Evolutionary conservation across 2,797 vertebrate species (phyloP).

Genomic region (Todus mexicanus): DNA sequence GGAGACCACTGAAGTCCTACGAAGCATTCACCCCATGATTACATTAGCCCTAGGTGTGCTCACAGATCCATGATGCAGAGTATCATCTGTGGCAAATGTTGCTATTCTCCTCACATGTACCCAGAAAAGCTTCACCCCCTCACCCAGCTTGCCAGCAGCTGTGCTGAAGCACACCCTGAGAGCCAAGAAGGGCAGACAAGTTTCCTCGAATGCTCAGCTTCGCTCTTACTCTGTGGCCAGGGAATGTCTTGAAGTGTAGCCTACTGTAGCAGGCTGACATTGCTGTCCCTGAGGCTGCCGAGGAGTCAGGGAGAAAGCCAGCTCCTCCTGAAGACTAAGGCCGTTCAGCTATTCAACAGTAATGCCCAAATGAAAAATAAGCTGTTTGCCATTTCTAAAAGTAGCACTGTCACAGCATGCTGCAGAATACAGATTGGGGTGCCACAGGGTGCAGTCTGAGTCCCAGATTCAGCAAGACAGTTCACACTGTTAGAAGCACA

Average conservation of each 20-base stretch:
- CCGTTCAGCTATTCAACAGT: background rate
- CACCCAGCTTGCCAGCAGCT: background rate
- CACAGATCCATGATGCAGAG: background rate
- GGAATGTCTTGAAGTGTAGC: background rate
- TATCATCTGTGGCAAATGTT: background rate
- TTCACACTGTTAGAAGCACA: accelerated
- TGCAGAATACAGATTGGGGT: background rate
- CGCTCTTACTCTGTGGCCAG: background rate
- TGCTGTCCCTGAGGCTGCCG: background rate
- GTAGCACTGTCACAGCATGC: background rate
- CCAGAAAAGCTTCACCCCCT: background rate
- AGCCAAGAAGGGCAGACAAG: background rate
- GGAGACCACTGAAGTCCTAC: background rate
- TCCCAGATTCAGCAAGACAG: background rate
- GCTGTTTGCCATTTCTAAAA: background rate
- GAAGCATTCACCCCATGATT: background rate
- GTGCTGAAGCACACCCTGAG: background rate
- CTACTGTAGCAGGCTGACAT: background rate
- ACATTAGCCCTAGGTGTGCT: background rate
- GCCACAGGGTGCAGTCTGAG: background rate
- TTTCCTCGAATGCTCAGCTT: background rate
- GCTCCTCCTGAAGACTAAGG: background rate
- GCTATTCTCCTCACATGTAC: accelerated
- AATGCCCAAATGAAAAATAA: background rate
- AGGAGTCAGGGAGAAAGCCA: background rate